Evolutionary conservation across 2,797 vertebrate genomes (phyloP).

Genomic region (Macroramphosus scolopax): DNA sequence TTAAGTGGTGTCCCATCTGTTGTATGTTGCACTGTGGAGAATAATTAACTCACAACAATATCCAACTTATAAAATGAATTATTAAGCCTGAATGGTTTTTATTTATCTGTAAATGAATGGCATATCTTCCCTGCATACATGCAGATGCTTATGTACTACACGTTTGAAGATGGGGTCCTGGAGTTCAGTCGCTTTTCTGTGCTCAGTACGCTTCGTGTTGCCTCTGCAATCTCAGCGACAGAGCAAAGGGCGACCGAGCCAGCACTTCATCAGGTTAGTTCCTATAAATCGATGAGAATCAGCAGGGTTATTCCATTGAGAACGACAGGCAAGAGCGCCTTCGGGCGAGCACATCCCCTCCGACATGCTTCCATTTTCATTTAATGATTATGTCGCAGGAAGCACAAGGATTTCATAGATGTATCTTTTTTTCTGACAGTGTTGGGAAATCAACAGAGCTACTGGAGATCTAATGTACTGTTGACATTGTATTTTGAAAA

Average conservation of each 20-base stretch:
- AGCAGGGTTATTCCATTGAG: slow-evolving; percentile 19
- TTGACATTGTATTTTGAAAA: no score
- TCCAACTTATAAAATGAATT: no score
- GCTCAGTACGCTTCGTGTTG: not conserved
- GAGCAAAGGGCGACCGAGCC: slow-evolving; percentile 1
- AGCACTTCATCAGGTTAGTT: slow-evolving; percentile 6
- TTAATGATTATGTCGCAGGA: slow-evolving; percentile 20
- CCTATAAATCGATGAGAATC: slow-evolving; percentile 23
- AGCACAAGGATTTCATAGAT: no score
- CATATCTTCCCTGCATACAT: not conserved
- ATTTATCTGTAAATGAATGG: not conserved
- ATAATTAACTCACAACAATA: not conserved
- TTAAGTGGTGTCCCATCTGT: no score
- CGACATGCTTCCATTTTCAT: slow-evolving; percentile 19
- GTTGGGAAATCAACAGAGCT: slow-evolving; percentile 11
- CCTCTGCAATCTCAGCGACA: not conserved
- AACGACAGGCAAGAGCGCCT: slow-evolving; percentile 18
- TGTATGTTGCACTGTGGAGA: not conserved
- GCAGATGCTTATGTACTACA: not conserved
- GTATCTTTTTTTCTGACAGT: no score
- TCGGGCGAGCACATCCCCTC: slow-evolving; percentile 11
- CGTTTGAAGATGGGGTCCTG: not conserved
- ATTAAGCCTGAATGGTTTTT: no score
- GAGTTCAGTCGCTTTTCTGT: not conserved
- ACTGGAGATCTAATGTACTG: not conserved